Conservation (phyloP, 2,888 invertebrate species). For the Campoplex nolae region DNA sequence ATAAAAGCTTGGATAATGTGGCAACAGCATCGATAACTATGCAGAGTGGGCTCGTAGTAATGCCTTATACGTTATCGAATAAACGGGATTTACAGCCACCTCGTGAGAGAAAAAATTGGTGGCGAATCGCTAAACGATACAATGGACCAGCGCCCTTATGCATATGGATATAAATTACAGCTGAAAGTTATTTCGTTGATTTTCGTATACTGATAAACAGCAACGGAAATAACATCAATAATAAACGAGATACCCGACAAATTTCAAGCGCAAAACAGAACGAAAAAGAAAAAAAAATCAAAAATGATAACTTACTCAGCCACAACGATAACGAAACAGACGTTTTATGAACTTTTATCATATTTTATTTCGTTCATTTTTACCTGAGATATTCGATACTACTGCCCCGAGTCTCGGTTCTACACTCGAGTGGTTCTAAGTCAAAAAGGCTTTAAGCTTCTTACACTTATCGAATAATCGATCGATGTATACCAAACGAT, state of each 20-base stretch:
- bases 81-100: slow-evolving; percentile 62
- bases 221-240: neutral
- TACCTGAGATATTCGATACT: neutral
- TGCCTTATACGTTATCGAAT: slow-evolving; percentile 74
- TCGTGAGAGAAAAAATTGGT: slow-evolving; percentile 29
- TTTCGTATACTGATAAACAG: neutral
- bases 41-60: slow-evolving; percentile 62
- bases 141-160: slow-evolving; percentile 1
- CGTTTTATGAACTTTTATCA: neutral
- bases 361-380: neutral
- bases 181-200: neutral
- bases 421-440: neutral
- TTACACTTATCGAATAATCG: neutral
- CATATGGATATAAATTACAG: neutral
- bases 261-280: neutral
- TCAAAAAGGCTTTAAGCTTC: neutral
- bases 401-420: neutral
- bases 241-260: neutral
- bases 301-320: neutral
- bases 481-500: neutral
- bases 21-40: slow-evolving; percentile 57
- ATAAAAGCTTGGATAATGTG: slow-evolving; percentile 70
- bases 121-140: slow-evolving; percentile 56
- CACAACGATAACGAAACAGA: no score
- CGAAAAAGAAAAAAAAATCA: no score